Percentiles rank a stretch among this genome's conserved stretches.
Conservation (phyloP, 2,888 invertebrate species). For the Tetranychus piercei region DNA sequence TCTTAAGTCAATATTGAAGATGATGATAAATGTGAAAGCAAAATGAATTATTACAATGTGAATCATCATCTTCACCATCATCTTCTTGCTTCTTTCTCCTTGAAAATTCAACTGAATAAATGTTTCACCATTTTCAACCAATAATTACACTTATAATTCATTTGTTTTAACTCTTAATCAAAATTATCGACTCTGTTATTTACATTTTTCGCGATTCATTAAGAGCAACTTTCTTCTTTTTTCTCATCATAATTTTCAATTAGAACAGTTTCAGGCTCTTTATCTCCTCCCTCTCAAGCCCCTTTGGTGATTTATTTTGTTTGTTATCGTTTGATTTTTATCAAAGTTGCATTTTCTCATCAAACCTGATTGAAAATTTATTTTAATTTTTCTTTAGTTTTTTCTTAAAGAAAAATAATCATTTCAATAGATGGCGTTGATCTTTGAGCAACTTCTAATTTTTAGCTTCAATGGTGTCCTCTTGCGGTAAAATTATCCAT, state of each 20-base stretch:
- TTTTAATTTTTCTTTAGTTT: neutral
- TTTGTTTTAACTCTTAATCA: neutral
- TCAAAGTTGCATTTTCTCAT: neutral
- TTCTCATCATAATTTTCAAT: constrained; percentile 7
- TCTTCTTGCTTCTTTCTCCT: neutral
- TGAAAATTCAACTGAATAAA: neutral
- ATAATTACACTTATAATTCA: neutral
- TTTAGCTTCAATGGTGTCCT: neutral
- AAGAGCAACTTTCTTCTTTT: neutral
- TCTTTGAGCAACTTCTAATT: neutral
- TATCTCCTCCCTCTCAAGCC: neutral
- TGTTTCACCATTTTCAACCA: neutral
- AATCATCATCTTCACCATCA: neutral
- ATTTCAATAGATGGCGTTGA: neutral
- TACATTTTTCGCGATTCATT: neutral
- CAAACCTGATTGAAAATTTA: neutral
- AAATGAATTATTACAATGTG: neutral
- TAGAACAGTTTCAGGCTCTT: neutral
- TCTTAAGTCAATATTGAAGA: neutral
- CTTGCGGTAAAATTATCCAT: neutral
- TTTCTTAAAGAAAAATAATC: neutral
- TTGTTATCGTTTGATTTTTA: neutral
- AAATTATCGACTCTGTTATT: neutral
- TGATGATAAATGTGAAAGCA: neutral
- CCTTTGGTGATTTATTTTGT: neutral